phyloP scores from a whole-genome alignment of 1,140 invertebrate genomes.

The Zaprionus inermis region DNA sequence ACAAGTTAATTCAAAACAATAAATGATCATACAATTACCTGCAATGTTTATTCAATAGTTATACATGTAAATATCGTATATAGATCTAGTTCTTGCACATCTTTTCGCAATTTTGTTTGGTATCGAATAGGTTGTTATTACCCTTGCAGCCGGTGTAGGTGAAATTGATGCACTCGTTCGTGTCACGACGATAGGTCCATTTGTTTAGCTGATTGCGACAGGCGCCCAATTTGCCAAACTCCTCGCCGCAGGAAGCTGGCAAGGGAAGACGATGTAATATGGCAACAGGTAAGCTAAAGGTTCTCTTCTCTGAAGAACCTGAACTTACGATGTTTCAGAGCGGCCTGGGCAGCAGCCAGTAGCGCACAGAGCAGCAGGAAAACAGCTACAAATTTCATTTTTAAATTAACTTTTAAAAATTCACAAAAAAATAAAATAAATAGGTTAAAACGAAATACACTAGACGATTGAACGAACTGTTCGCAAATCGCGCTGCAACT shows the following conservation, averaged over 20 bases:
- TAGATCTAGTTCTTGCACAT: conserved; percentile 85
- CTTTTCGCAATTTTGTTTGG: conserved; percentile 85
- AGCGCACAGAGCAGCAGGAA: conserved; percentile 52
- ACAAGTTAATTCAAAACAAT: conserved; percentile 66
- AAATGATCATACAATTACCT: conserved; percentile 59
- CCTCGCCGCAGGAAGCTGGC: conserved; percentile 64
- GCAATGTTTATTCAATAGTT: conserved; percentile 12
- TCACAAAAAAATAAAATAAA: background rate
- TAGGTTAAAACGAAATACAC: background rate
- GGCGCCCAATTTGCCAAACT: conserved; percentile 45
- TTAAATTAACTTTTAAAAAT: background rate
- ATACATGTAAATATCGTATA: background rate
- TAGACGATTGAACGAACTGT: conserved; percentile 46
- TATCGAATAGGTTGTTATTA: conserved; percentile 91
- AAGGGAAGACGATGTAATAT: background rate
- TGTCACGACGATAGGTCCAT: conserved; percentile 52
- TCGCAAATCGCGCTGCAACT: background rate
- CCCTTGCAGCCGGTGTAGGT: conserved; percentile 92
- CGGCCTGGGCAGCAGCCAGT: conserved; percentile 40
- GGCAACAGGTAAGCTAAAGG: too few relatives aligned
- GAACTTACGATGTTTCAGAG: conserved; percentile 63
- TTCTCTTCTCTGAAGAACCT: too few relatives aligned
- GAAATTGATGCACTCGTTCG: conserved; percentile 85
- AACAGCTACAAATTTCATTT: conserved; percentile 63
- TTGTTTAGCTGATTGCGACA: conserved; percentile 21